Percentiles rank a stretch among this genome's conserved stretches.
phyloP scores from a whole-genome alignment of 2,113 vertebrate species.

The Amphilophus citrinellus region DNA sequence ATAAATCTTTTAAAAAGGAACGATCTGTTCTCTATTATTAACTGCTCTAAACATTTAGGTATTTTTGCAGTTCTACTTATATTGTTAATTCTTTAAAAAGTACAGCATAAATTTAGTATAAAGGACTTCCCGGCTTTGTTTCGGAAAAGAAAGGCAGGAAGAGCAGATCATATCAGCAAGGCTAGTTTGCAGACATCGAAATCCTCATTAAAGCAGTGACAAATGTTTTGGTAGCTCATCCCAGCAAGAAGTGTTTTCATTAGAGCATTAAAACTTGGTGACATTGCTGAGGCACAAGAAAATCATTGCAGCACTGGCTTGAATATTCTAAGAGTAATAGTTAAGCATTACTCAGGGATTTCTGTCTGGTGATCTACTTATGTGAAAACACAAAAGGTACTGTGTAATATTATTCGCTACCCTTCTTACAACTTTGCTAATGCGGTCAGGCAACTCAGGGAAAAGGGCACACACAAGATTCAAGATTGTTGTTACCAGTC shows the following conservation, averaged over 20 bases:
- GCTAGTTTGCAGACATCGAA: not conserved
- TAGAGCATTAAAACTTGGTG: slow-evolving; percentile 14
- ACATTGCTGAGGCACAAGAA: slow-evolving; percentile 59
- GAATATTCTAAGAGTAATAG: not conserved
- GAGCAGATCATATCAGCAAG: not conserved
- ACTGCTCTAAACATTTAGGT: not conserved
- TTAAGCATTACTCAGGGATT: not conserved
- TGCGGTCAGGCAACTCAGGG: slow-evolving; percentile 6
- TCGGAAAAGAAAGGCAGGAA: not conserved
- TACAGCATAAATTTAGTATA: not conserved
- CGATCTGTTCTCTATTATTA: not conserved
- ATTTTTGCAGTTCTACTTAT: not conserved
- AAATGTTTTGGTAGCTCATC: not conserved
- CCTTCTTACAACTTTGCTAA: not conserved
- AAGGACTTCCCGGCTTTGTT: not conserved
- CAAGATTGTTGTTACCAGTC: not conserved
- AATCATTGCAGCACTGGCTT: not conserved
- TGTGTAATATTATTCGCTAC: not conserved
- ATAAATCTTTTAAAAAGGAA: slow-evolving; percentile 5
- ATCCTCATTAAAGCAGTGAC: not conserved
- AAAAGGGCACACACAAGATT: slow-evolving; percentile 1
- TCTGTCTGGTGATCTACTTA: not conserved
- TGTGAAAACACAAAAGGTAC: not conserved
- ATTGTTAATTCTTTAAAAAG: not conserved
- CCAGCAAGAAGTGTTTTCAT: not conserved